These are phyloP conservation scores for Dendrophyllia cribrosa DNA, from an alignment of 64 coral and sea anemone species.

Conservation along the genomic window DNA sequence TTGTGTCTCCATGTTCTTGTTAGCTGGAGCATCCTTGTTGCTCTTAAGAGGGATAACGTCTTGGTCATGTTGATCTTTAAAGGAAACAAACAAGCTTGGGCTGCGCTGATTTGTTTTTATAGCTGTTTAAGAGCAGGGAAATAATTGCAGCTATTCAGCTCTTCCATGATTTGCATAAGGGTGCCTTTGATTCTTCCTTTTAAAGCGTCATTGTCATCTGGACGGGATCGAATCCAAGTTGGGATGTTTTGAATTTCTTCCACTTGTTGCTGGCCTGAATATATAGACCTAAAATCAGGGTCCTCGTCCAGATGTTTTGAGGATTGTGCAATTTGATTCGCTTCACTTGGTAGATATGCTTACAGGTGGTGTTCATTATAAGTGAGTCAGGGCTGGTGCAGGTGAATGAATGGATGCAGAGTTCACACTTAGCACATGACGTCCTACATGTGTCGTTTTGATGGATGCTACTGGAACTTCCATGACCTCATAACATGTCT, in stretches of 20 bases:
- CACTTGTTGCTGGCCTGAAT: background rate
- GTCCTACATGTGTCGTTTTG: too few species aligned
- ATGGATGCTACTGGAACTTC: too few species aligned
- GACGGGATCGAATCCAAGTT: background rate
- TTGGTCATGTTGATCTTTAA: background rate
- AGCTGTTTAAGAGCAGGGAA: constrained; percentile 7
- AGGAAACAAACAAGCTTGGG: constrained; percentile 18
- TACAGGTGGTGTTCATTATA: too few species aligned
- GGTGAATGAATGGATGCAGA: too few species aligned
- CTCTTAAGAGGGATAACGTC: background rate
- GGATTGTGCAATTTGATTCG: background rate
- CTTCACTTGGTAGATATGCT: constrained; percentile 7
- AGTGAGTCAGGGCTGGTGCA: too few species aligned
- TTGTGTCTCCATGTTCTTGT: constrained; percentile 54
- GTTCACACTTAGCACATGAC: too few species aligned
- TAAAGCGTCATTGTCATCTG: constrained; percentile 3
- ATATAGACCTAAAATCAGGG: background rate
- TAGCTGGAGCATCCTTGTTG: constrained; percentile 31
- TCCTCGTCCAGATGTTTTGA: background rate
- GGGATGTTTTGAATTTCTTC: constrained; percentile 27
- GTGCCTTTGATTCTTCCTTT: constrained; percentile 47
- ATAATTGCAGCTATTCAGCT: constrained; percentile 12
- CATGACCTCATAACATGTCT: background rate
- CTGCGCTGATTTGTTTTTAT: constrained; percentile 34
- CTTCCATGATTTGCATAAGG: constrained; percentile 17